phyloP scores from a whole-genome alignment of 35 echinoderm and acorn worm genomes.

The Heliocidaris tuberculata region DNA sequence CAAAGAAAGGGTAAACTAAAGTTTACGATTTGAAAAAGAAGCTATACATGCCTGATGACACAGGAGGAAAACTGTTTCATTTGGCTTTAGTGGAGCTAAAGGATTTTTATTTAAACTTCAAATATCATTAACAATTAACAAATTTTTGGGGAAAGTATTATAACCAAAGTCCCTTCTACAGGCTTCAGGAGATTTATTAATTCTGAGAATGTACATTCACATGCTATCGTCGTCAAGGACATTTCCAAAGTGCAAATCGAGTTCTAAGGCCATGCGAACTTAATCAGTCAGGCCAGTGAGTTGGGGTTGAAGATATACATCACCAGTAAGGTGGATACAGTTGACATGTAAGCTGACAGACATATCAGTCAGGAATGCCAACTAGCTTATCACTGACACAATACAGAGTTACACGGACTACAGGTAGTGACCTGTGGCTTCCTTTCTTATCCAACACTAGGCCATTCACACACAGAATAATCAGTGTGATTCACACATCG shows the following conservation, averaged over 20 bases:
- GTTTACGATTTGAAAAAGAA: too few species aligned
- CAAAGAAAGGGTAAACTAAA: too few species aligned
- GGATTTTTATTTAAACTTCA: neutral
- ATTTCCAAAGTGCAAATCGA: neutral
- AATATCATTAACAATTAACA: neutral
- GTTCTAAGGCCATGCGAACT: neutral
- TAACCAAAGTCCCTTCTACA: neutral
- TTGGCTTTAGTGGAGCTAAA: neutral
- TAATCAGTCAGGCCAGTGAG: neutral
- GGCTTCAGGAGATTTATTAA: neutral
- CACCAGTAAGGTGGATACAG: neutral
- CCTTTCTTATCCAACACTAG: neutral
- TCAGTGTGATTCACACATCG: neutral
- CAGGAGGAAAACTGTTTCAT: too few species aligned
- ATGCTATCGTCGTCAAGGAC: neutral
- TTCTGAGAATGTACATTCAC: neutral
- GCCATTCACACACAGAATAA: neutral
- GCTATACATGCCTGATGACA: too few species aligned
- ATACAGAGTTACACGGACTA: neutral
- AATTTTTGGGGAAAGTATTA: neutral
- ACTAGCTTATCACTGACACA: slow-evolving; percentile 2
- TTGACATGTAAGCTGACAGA: neutral
- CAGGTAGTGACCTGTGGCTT: neutral
- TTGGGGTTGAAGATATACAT: neutral
- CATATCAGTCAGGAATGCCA: neutral